Evolutionary conservation across 2,113 vertebrate species (phyloP).

Genomic region (Megatriorchis doriae): DNA sequence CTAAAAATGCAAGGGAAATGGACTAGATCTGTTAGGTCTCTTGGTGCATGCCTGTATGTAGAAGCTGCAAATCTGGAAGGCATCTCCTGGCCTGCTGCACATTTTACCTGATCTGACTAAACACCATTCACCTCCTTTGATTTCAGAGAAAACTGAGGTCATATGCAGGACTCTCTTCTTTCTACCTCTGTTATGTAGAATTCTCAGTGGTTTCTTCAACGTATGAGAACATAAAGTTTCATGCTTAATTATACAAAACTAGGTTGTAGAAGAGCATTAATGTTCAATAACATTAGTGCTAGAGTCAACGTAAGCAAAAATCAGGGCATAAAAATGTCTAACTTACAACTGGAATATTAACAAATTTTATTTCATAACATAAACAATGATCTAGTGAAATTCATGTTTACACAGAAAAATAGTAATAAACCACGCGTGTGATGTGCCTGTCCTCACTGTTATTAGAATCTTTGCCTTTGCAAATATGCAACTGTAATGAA

Average conservation of each 20-base stretch:
- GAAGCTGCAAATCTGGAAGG: not conserved
- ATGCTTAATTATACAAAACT: not conserved
- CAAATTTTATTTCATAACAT: not conserved
- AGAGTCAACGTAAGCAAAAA: not conserved
- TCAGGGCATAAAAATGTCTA: not conserved
- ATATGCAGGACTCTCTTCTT: not conserved
- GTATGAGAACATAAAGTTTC: not conserved
- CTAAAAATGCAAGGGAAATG: slow-evolving; percentile 28
- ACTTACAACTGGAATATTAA: not conserved
- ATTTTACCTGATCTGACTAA: not conserved
- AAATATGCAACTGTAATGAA: not conserved
- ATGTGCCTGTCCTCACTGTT: not conserved
- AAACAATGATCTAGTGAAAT: not conserved
- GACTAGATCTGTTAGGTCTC: not conserved
- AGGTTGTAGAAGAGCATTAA: not conserved
- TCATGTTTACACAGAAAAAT: not conserved
- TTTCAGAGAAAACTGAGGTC: not conserved
- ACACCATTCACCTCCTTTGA: not conserved
- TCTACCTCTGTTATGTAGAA: not conserved
- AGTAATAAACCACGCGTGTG: not conserved
- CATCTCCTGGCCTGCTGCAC: not conserved
- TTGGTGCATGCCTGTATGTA: not conserved
- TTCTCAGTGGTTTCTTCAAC: not conserved
- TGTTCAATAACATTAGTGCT: too few species aligned
- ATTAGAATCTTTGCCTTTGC: not conserved